Evolutionary conservation across 2,113 vertebrate genomes (phyloP).

Genomic region (Protobothrops mucrosquamatus): DNA sequence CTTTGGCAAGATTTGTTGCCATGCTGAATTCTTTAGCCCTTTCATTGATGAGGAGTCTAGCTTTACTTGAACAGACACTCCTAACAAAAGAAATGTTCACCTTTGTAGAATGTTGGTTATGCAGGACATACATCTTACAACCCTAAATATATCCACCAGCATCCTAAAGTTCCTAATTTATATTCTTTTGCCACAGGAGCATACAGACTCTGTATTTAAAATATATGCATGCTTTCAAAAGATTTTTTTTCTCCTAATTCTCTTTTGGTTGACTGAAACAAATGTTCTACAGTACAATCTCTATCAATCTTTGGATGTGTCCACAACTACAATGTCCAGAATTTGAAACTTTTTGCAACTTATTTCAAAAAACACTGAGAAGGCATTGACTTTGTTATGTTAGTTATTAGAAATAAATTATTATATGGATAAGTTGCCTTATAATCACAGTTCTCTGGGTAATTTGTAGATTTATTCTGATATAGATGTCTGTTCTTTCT

Average conservation of each 20-base stretch:
- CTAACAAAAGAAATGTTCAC: neutral
- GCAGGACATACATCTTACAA: neutral
- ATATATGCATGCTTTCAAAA: neutral
- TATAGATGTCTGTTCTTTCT: neutral
- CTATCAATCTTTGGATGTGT: neutral
- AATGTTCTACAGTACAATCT: neutral
- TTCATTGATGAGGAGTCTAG: neutral
- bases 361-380: neutral
- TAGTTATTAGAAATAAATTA: neutral
- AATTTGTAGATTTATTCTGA: neutral
- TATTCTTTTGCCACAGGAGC: neutral
- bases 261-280: neutral
- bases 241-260: neutral
- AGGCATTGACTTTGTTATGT: neutral
- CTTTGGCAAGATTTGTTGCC: neutral
- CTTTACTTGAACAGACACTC: neutral
- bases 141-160: neutral
- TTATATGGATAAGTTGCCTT: neutral
- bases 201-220: neutral
- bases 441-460: neutral
- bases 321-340: neutral
- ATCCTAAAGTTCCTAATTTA: neutral
- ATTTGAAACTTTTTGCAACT: neutral
- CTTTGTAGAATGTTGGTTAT: neutral
- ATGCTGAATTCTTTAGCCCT: neutral